Conservation (phyloP, 2,797 vertebrate genomes). For the Pelobates cultripes region DNA sequence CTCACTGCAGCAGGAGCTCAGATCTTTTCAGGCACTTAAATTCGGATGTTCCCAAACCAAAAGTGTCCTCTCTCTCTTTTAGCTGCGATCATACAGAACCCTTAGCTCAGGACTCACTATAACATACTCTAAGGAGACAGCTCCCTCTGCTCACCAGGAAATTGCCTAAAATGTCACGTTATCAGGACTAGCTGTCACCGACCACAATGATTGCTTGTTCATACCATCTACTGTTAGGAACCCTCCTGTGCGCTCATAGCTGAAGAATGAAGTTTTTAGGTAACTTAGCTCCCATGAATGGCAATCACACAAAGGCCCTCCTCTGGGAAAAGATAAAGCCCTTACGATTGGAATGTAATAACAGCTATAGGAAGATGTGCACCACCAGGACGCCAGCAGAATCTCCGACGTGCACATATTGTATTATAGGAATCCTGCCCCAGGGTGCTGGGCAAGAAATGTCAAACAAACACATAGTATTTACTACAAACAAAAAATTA, state of each 20-base stretch:
- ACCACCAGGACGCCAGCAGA: background rate
- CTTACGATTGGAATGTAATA: constrained; percentile 12
- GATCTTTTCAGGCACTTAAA: too few species aligned
- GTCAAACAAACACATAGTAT: too few species aligned
- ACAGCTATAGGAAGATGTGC: background rate
- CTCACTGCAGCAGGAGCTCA: too few species aligned
- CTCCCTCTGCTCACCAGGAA: constrained; percentile 16
- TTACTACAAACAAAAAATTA: too few species aligned
- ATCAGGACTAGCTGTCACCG: constrained; percentile 26
- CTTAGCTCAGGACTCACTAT: background rate
- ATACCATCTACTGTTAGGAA: background rate
- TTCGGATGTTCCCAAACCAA: too few species aligned
- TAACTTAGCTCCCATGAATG: background rate
- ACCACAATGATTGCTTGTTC: constrained; percentile 1
- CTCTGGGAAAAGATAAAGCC: constrained; percentile 1
- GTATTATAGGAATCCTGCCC: constrained; percentile 12
- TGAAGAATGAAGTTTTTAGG: background rate
- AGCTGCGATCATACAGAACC: background rate
- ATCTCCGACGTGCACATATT: background rate
- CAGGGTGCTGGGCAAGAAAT: background rate
- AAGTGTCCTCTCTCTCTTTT: too few species aligned
- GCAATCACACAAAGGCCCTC: constrained; percentile 1
- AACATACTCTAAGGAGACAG: background rate
- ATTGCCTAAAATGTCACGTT: constrained; percentile 24
- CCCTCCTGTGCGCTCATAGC: background rate